Evolutionary conservation across 23 tunicate genomes (phyloP), one percentile per base, ranked within the genome.

Genomic region (Trididemnum miniatum): DNA sequence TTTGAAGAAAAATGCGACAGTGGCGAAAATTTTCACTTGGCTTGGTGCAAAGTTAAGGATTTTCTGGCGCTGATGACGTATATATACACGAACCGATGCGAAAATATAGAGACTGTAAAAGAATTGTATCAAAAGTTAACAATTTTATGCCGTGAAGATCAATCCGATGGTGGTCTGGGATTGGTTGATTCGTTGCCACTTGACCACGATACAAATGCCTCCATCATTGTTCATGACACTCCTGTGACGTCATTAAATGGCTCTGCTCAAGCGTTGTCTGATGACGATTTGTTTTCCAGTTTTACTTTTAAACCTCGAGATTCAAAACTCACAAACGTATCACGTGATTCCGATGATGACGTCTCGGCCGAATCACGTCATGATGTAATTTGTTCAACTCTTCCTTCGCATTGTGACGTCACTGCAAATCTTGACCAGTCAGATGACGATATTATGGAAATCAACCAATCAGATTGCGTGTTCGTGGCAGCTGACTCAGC

Each of bases 201-300:
- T 44, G 54, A 44, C 15, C 15, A 15, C 54, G 15, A 7, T 9
- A 44, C 54, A 15, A 15, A 44, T 7, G 9, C 54, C 54, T 7
- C 15, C 15, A 44, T 44, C 15, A 44, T 44, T 15, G 54, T 15
- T 44, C 54, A 44, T 15, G 54, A 44, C 15, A 44, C 54, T 44
- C 54, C 54, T 7, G 54, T 44, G 9, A 44, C 54, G 54, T 44
- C 54, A 44, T 44, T 15, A 44, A 44, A 44, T 44, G 12, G 29
- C 22, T 20, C 4, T 62, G 20, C 26, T 62, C 5, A 25, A 15
- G 75, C 32, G 7, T 30, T 67, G 75, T 73, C 79, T 39, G 79
- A 73, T 73, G 79, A 73, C 31, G 79, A 73, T 26, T 26, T 73
- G 9, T 73, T 73, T 39, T 20, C 79, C 26, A 73, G 79, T 39